Base-by-base conservation (phyloP, 2,888 invertebrate species). In the Lepetodrilus schrolli region DNA sequence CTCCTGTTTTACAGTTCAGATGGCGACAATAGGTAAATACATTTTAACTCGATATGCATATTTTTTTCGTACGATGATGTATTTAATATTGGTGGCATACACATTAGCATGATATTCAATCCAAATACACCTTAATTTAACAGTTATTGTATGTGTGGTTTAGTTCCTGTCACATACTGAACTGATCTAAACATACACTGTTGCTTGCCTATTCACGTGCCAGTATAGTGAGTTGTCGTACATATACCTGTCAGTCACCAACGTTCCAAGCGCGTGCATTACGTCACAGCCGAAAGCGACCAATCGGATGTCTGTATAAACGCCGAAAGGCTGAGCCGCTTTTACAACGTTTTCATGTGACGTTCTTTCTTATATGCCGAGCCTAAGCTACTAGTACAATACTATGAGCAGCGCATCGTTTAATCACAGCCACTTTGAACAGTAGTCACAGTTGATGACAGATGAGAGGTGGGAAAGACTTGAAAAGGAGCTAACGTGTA, bases 241-340 rank as follows among this genome's bases (percentile, higher is more conserved):
- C 17, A n/a, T n/a, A n/a, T n/a, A n/a, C n/a, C 43, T 58, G 58
- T 30, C 34, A 58, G 30, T 58, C 58, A 58, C 58, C 30, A 30
- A 34, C 26, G 30, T 30, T 58, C 58, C 58, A 58, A 58, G 58
- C 58, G 58, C 58, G 8, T 58, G 58, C 34, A 13, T 34, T 26
- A n/a, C 30, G 58, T 58, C 58, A 58, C 3, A 26, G 17, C n/a
- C 8, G 21, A 3, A 23, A 30, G 10, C 58, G 58, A 58, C 58
- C 58, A 58, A 58, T 58, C 58, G 34, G 58, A 58, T 3, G 5
- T 13, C 58, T 26, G 26, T n/a, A 43, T 17, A 17, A 10, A 34
- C 17, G 2, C n/a, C 4, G 13, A 5, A 34, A 58, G 58, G 58
- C 34, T n/a, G 30, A 34, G n/a, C 10, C 58, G 58, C 58, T 58